These are phyloP conservation scores for Neogobius melanostomus DNA, from an alignment of 2,113 vertebrate species.

Conservation along the genomic window DNA sequence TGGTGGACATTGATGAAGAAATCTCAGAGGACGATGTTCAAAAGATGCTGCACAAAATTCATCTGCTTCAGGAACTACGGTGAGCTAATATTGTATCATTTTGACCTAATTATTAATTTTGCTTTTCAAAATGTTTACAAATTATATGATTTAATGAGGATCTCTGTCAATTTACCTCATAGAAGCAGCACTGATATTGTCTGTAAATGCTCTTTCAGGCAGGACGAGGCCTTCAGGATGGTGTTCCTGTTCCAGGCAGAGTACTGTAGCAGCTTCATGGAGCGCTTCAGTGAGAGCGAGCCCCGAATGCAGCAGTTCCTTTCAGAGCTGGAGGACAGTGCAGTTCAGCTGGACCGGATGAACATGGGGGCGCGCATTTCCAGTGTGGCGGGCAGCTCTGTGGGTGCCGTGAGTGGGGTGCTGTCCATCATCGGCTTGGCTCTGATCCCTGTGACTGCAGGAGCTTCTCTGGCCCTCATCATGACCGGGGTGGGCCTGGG, in stretches of 20 bases:
- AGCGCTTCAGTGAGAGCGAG: conserved; percentile 18
- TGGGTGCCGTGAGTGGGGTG: conserved; percentile 47
- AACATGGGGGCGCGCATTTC: conserved; percentile 57
- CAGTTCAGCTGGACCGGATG: conserved; percentile 50
- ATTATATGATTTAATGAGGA: no score
- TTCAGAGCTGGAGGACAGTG: conserved; percentile 6
- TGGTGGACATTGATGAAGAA: conserved; percentile 22
- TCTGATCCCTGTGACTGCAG: conserved; percentile 52
- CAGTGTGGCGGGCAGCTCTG: conserved; percentile 56
- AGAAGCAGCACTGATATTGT: not conserved
- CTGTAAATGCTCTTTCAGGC: conserved; percentile 20
- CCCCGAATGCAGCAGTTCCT: conserved; percentile 45
- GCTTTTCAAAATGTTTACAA: no score
- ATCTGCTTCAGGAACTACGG: conserved; percentile 45
- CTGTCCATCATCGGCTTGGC: conserved; percentile 57
- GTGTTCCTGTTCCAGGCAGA: conserved; percentile 44
- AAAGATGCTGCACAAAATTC: conserved; percentile 49
- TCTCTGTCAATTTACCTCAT: no score
- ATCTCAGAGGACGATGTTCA: conserved; percentile 42
- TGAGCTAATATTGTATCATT: not conserved
- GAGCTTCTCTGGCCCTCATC: conserved; percentile 44
- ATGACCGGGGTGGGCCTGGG: conserved; percentile 41
- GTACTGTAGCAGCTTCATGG: conserved; percentile 12
- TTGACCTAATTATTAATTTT: no score
- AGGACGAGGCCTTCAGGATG: conserved; percentile 31